These are phyloP conservation scores for Thereva nobilitata DNA, from an alignment of 2,888 invertebrate species.

Conservation along the genomic window DNA sequence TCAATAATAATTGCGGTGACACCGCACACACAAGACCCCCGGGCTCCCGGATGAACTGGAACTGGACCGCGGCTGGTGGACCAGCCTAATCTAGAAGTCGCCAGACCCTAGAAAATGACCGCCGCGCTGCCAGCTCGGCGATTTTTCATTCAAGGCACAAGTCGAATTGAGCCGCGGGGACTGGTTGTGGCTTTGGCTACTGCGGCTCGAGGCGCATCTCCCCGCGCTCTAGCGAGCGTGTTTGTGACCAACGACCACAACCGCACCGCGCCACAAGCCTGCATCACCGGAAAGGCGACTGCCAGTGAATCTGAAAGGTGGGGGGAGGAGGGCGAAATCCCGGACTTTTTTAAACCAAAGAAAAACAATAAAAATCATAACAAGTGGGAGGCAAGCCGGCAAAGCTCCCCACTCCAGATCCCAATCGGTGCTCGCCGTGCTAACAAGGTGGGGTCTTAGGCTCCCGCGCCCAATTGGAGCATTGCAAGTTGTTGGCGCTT, in stretches of 20 bases:
- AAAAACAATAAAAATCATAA: conserved; percentile 4
- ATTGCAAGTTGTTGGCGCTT: not conserved
- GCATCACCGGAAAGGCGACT: not conserved
- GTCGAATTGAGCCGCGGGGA: no score
- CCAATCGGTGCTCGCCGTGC: not conserved
- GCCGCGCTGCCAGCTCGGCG: conserved; percentile 1
- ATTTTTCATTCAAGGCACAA: not conserved
- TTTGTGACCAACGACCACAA: no score
- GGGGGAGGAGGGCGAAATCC: not conserved
- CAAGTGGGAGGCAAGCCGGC: conserved; percentile 11
- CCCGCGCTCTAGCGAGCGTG: no score
- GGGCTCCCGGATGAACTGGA: no score
- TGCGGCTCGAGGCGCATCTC: no score
- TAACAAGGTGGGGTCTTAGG: conserved; percentile 12
- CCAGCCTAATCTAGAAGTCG: no score
- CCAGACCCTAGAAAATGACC: conserved; percentile 7
- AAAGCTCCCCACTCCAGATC: conserved; percentile 17
- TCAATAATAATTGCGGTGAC: no score
- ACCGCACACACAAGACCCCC: no score
- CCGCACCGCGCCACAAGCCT: conserved; percentile 5
- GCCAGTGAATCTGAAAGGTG: not conserved
- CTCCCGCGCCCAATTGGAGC: conserved; percentile 2
- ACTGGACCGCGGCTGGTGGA: no score
- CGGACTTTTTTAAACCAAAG: not conserved
- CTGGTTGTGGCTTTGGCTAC: no score